Evolutionary conservation across 2,888 invertebrate species (phyloP), one percentile per base, ranked within the genome.

Genomic region (Melipona bicolor): DNA sequence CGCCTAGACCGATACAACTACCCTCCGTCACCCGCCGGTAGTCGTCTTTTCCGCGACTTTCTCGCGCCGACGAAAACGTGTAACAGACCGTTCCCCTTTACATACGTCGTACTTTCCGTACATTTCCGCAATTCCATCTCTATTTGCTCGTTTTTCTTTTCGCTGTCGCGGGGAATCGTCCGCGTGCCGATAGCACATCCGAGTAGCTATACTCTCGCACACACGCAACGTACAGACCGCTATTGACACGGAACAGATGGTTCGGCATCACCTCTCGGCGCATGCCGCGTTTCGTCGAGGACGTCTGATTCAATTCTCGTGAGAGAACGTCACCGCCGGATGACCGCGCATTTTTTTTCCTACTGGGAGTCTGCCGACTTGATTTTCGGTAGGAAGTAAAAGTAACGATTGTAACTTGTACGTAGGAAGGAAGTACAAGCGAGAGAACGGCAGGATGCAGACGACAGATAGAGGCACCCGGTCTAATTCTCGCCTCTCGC

Each of bases 361-460:
- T 76, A 62, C 67, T 74, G 81, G 59, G 70, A 73, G 75, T 54
- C 75, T 19, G 59, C 43, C 65, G 81, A 74, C 50, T 81, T 49
- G 59, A 65, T 86, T 82, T 73, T 85, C 81, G 85, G 79, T 86
- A 81, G 78, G 73, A 72, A 54, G 50, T 72, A 76, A 84, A 43
- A 43, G 43, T 43, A 43, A 21, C 73, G 85, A 88, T 88, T 84
- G 80, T 71, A 9, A 77, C 9, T 43, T 69, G 81, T 24, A 79
- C 76, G 83, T 88, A 86, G 92, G 90, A 91, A 93, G 94, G 92
- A 93, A 93, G 84, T 89, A 9, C 1, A 89, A 86, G 27, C 85
- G 86, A 79, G 87, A 43, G 43, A 43, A 86, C 86, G 89, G 84
- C 92, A 92, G 92, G 93, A 93, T 92, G 91, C 90, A 91, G 90